phyloP scores from a whole-genome alignment of 2,888 invertebrate species.

The Protodeltote pygarga region DNA sequence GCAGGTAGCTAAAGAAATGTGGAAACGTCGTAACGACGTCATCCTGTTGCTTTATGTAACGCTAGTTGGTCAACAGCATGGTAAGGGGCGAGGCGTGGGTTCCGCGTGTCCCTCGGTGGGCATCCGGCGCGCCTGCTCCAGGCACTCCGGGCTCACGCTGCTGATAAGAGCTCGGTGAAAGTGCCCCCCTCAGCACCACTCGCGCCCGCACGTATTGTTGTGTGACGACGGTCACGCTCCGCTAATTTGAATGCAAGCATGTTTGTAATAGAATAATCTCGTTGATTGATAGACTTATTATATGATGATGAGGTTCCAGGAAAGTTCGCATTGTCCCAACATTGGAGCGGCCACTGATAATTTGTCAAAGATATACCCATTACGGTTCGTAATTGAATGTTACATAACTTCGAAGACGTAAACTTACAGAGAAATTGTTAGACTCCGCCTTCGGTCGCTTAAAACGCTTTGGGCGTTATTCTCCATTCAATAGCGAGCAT shows the following conservation, averaged over 20 bases:
- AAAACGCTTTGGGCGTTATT: constrained; percentile 77
- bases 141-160: constrained; percentile 47
- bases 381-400: constrained; percentile 75
- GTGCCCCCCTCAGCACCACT: constrained; percentile 56
- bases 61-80: constrained; percentile 29
- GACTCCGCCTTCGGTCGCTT: constrained; percentile 71
- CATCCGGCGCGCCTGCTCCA: constrained; percentile 52
- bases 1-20: constrained; percentile 42
- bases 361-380: constrained; percentile 71
- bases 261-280: constrained; percentile 75
- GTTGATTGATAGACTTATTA: constrained; percentile 80
- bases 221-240: constrained; percentile 72
- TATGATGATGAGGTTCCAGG: constrained; percentile 76
- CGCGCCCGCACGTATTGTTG: constrained; percentile 64
- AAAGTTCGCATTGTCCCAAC: constrained; percentile 70
- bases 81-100: constrained; percentile 27
- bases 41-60: constrained; percentile 49
- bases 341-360: constrained; percentile 63
- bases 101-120: constrained; percentile 38
- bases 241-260: constrained; percentile 74
- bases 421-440: constrained; percentile 78
- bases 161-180: constrained; percentile 72
- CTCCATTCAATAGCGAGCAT: constrained; percentile 72
- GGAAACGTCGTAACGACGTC: constrained; percentile 39
- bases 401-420: constrained; percentile 69